phyloP scores from a whole-genome alignment of 2,888 invertebrate species.

The Digitonthophagus gazella region DNA sequence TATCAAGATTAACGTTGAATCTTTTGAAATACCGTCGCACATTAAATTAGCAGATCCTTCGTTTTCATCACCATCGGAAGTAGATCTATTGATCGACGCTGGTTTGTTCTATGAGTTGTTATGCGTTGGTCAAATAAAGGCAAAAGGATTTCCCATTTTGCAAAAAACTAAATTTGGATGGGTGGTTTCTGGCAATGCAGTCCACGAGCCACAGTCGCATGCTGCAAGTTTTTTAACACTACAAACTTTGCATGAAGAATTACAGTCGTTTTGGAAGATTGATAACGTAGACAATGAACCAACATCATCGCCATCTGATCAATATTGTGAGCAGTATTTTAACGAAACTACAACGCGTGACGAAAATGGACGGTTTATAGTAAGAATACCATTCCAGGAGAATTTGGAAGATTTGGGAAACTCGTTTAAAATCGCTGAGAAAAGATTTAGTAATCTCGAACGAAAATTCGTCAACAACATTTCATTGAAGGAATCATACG shows the following conservation, averaged over 20 bases:
- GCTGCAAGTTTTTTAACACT: not conserved
- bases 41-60: too few relatives aligned
- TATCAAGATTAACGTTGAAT: too few relatives aligned
- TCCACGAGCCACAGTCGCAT: not conserved
- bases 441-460: not conserved
- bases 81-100: too few relatives aligned
- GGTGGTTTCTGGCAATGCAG: not conserved
- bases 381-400: not conserved
- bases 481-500: not conserved
- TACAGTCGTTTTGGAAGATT: not conserved
- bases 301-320: not conserved
- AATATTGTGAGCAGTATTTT: conserved; percentile 1
- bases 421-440: not conserved
- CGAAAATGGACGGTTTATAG: not conserved
- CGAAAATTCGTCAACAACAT: not conserved
- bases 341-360: conserved; percentile 2
- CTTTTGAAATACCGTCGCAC: too few relatives aligned
- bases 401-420: not conserved
- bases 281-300: not conserved
- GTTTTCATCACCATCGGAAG: too few relatives aligned
- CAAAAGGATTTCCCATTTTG: not conserved
- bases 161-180: conserved; percentile 8
- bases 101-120: not conserved
- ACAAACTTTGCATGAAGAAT: not conserved
- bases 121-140: conserved; percentile 3